A percentile compares a stretch with the other conserved stretches of the same genome.
Evolutionary conservation across 2,888 invertebrate genomes (phyloP).

Genomic region (Scrobipalpa costella): DNA sequence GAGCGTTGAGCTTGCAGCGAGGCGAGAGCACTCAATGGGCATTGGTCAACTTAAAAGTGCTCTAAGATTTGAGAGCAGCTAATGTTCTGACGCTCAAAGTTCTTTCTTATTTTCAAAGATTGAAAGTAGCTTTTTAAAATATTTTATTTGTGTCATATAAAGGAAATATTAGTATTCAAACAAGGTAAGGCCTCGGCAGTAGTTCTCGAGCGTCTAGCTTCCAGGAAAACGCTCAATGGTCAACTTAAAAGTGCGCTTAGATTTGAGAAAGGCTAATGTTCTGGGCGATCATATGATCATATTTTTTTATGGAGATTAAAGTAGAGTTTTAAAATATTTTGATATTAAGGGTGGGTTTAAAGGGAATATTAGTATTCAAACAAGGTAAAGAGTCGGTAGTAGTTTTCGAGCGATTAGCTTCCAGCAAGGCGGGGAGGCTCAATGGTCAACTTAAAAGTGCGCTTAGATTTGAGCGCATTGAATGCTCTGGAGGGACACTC

Average conservation of each 20-base stretch:
- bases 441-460: constrained; percentile 42
- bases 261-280: constrained; percentile 66
- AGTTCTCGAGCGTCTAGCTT: constrained; percentile 16
- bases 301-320: too few species aligned
- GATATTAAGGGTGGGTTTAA: too few species aligned
- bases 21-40: constrained; percentile 13
- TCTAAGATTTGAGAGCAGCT: constrained; percentile 60
- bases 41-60: constrained; percentile 44
- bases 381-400: background rate
- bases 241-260: constrained; percentile 50
- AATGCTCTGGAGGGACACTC: background rate
- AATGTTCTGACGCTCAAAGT: too few species aligned
- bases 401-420: constrained; percentile 15
- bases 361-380: constrained; percentile 15
- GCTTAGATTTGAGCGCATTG: constrained; percentile 60
- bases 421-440: background rate
- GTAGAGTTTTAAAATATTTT: too few species aligned
- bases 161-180: constrained; percentile 13
- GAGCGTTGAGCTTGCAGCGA: constrained; percentile 12
- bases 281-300: too few species aligned
- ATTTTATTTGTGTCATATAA: too few species aligned
- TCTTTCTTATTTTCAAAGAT: too few species aligned
- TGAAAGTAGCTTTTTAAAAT: too few species aligned
- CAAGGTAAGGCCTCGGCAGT: background rate
- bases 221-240: constrained; percentile 9